These are phyloP conservation scores for Tortrix viridana DNA, from an alignment of 2,888 invertebrate genomes.

Conservation along the genomic window DNA sequence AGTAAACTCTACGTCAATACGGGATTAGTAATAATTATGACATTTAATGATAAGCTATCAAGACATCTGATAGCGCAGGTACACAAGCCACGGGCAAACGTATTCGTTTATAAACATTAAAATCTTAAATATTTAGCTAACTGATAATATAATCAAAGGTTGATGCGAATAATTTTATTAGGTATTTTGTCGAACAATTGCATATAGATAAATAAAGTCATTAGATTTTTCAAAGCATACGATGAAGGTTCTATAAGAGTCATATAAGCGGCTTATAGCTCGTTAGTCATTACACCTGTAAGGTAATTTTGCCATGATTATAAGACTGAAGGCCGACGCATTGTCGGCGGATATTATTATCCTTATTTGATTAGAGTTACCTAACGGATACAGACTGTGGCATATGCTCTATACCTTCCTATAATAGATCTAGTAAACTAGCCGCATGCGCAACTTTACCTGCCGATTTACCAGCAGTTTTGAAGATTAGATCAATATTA, in stretches of 20 bases:
- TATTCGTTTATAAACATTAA: conserved; percentile 26
- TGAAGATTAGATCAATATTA: too few species aligned
- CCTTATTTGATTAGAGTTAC: conserved; percentile 33
- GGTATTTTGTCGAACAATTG: background rate
- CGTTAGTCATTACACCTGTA: conserved; percentile 12
- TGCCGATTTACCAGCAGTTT: too few species aligned
- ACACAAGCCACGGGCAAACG: conserved; percentile 14
- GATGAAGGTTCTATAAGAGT: background rate
- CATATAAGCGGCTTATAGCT: conserved; percentile 12
- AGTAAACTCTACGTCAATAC: conserved; percentile 37
- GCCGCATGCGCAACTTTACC: too few species aligned
- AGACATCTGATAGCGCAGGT: conserved; percentile 22
- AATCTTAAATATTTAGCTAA: conserved; percentile 32
- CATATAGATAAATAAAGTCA: too few species aligned
- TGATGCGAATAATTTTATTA: conserved; percentile 1
- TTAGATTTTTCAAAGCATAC: too few species aligned
- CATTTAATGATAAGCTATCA: conserved; percentile 37
- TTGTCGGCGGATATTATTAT: conserved; percentile 28
- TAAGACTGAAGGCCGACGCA: conserved; percentile 21
- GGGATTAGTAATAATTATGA: conserved; percentile 40
- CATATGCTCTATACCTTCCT: conserved; percentile 8
- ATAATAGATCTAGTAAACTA: conserved; percentile 4
- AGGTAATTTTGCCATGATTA: conserved; percentile 30
- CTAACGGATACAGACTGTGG: conserved; percentile 24
- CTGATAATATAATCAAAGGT: conserved; percentile 23